Conservation (phyloP, 2,113 vertebrate genomes). For the Pantherophis guttatus region DNA sequence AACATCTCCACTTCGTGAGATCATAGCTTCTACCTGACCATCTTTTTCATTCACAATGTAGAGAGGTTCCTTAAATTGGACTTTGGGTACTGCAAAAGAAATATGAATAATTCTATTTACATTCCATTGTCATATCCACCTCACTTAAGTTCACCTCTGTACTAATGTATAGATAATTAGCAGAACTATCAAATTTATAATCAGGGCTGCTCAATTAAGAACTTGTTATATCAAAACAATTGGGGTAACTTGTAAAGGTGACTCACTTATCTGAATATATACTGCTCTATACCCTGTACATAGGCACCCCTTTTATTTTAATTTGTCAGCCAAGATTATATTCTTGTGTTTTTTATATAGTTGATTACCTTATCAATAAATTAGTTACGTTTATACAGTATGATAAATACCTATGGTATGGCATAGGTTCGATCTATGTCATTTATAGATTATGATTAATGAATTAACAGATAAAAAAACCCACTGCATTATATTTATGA, state of each 20-base stretch:
- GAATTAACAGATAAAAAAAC: background rate
- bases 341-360: background rate
- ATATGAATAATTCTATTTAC: background rate
- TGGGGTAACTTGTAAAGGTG: background rate
- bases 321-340: background rate
- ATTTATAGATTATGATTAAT: background rate
- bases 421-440: background rate
- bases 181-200: background rate
- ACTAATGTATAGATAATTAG: background rate
- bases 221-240: background rate
- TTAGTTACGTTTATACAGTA: background rate
- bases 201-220: background rate
- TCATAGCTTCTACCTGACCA: constrained; percentile 61
- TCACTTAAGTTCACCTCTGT: background rate
- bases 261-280: background rate
- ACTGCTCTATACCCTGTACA: background rate
- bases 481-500: background rate
- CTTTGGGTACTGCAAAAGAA: constrained; percentile 71
- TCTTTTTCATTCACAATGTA: constrained; percentile 76
- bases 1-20: constrained; percentile 76
- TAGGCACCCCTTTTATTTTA: background rate
- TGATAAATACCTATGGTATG: background rate
- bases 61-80: constrained; percentile 75
- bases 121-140: background rate
- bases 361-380: background rate